phyloP scores from a whole-genome alignment of 2,888 invertebrate species.

The Pachydiplax longipennis region DNA sequence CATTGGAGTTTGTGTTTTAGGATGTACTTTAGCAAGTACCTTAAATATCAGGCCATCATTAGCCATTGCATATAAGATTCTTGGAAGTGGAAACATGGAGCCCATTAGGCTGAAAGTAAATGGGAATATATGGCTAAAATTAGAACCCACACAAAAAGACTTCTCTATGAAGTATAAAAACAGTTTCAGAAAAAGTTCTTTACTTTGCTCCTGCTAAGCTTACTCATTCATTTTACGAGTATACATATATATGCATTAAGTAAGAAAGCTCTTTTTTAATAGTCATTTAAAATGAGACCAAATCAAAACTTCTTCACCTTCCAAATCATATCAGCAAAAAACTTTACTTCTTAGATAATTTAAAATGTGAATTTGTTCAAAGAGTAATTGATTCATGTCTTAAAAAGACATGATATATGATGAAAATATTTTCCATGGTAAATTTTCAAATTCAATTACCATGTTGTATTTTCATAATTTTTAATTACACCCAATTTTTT shows the following conservation, averaged over 20 bases:
- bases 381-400: too few species aligned
- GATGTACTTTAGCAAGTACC: constrained; percentile 72
- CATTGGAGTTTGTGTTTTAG: constrained; percentile 80
- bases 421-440: too few species aligned
- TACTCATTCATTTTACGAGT: too few species aligned
- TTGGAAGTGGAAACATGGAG: constrained; percentile 86
- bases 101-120: constrained; percentile 72
- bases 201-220: neutral
- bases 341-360: too few species aligned
- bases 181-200: neutral
- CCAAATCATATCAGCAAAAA: too few species aligned
- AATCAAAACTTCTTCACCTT: neutral
- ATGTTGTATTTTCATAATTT: too few species aligned
- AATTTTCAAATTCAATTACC: too few species aligned
- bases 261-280: neutral
- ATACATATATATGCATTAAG: neutral
- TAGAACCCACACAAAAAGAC: neutral
- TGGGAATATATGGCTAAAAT: neutral
- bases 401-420: too few species aligned
- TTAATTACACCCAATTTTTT: too few species aligned
- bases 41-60: constrained; percentile 86
- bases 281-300: neutral
- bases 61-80: constrained; percentile 91
- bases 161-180: neutral
- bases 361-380: too few species aligned